phyloP scores from a whole-genome alignment of 1,140 invertebrate genomes.

The Pygmarrhopalites habei region DNA sequence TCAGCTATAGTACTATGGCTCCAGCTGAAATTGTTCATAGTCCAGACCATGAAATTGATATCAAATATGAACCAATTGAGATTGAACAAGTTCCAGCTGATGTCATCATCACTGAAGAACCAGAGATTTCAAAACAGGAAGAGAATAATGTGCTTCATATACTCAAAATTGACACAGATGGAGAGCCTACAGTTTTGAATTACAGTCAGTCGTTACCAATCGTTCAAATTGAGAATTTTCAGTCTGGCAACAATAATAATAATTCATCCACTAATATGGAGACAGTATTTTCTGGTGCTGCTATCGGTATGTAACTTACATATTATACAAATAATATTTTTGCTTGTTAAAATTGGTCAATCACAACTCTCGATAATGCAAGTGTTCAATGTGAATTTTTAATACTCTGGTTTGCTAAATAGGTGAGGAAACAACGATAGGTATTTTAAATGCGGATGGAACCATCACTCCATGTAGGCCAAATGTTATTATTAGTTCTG shows the following conservation, averaged over 20 bases:
- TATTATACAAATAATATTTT: too few species aligned
- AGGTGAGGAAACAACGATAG: constrained; percentile 8
- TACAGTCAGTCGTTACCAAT: not conserved
- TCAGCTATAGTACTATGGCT: not conserved
- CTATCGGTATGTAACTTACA: too few species aligned
- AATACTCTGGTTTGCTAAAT: not conserved
- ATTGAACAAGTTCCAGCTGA: not conserved
- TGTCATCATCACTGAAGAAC: not conserved
- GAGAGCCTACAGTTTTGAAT: constrained; percentile 3
- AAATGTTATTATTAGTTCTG: constrained; percentile 5
- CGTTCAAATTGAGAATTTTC: not conserved
- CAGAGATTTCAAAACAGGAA: not conserved
- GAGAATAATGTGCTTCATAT: constrained; percentile 12
- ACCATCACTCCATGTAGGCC: constrained; percentile 6
- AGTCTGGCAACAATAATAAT: not conserved
- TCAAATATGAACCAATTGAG: constrained; percentile 1
- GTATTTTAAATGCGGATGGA: constrained; percentile 7
- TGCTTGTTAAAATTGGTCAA: too few species aligned
- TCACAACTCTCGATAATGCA: too few species aligned
- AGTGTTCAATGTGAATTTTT: too few species aligned
- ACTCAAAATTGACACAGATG: constrained; percentile 7
- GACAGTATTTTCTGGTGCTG: too few species aligned
- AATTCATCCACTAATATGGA: too few species aligned
- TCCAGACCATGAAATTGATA: constrained; percentile 11
- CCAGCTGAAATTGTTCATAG: too few species aligned